Conservation (phyloP, 1,140 invertebrate genomes). For the Achroia grisella region DNA sequence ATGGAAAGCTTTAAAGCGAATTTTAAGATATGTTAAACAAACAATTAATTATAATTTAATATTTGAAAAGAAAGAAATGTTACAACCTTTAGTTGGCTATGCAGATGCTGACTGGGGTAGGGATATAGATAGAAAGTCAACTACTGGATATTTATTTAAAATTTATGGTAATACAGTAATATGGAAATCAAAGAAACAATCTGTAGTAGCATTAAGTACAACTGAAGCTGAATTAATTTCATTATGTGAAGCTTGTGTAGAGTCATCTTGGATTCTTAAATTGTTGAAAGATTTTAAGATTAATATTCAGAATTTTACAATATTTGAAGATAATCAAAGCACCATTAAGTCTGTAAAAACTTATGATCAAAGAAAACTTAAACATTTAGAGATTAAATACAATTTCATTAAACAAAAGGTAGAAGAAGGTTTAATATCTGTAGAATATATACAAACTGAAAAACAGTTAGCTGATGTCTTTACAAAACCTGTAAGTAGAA, state of each 20-base stretch:
- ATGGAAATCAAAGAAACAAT: not conserved
- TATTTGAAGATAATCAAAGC: slow-evolving; percentile 6
- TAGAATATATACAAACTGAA: too few species aligned
- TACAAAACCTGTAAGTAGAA: too few species aligned
- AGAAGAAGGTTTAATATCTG: too few species aligned
- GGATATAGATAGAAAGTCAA: not conserved
- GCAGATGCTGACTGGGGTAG: not conserved
- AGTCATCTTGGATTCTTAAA: slow-evolving; percentile 11
- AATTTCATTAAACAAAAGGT: slow-evolving; percentile 15
- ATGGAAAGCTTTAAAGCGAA: not conserved
- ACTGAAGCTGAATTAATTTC: slow-evolving; percentile 8
- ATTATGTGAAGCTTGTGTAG: slow-evolving; percentile 8
- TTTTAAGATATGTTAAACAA: not conserved
- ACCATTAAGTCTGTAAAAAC: not conserved
- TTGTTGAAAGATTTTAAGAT: slow-evolving; percentile 14
- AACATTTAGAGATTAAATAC: slow-evolving; percentile 16
- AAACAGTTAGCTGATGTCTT: too few species aligned
- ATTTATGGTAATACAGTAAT: not conserved
- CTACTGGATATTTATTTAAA: not conserved
- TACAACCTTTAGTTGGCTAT: not conserved
- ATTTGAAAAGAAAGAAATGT: not conserved
- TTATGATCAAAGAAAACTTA: slow-evolving; percentile 6
- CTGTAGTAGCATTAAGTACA: not conserved
- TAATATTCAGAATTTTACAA: slow-evolving; percentile 12
- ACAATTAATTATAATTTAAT: not conserved